phyloP scores from a whole-genome alignment of 2,888 invertebrate species.

The Ophion ventricosus region DNA sequence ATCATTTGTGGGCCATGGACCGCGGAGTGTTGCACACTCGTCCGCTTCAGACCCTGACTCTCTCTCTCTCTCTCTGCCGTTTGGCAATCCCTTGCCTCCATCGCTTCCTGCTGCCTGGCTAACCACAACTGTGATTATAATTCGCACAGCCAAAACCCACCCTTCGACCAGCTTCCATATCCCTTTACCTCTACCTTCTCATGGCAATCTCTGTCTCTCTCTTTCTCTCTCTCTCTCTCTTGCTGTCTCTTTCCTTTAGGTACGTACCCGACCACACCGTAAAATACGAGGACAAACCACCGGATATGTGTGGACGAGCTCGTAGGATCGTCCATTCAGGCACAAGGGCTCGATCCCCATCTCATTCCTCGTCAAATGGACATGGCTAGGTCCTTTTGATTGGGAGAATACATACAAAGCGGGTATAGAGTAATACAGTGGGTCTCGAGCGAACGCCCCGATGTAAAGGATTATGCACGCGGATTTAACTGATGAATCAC shows the following conservation, averaged over 20 bases:
- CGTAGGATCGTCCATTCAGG: neutral
- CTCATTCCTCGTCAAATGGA: neutral
- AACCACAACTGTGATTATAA: slow-evolving; percentile 84
- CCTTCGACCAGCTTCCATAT: slow-evolving; percentile 66
- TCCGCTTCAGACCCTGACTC: slow-evolving; percentile 56
- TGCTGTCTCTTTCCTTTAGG: slow-evolving; percentile 34
- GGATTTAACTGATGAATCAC: slow-evolving; percentile 84
- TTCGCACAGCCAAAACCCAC: slow-evolving; percentile 77
- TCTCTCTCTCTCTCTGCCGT: slow-evolving; percentile 39
- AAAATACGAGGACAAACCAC: slow-evolving; percentile 24
- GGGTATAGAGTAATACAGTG: slow-evolving; percentile 34
- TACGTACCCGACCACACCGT: slow-evolving; percentile 40
- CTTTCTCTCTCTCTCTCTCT: slow-evolving; percentile 25
- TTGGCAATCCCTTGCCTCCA: slow-evolving; percentile 44
- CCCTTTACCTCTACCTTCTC: slow-evolving; percentile 53
- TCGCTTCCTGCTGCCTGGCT: slow-evolving; percentile 71
- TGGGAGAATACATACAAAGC: neutral
- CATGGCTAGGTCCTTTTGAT: neutral
- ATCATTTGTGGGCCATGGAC: slow-evolving; percentile 43
- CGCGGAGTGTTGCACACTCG: slow-evolving; percentile 34
- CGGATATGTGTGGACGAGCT: neutral
- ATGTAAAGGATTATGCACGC: slow-evolving; percentile 83
- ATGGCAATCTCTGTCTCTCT: slow-evolving; percentile 27
- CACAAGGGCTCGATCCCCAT: slow-evolving; percentile 14
- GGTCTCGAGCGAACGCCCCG: slow-evolving; percentile 73